Evolutionary conservation across 2,797 vertebrate genomes (phyloP), one percentile per base, ranked within the genome.

Genomic region (Champsocephalus esox): DNA sequence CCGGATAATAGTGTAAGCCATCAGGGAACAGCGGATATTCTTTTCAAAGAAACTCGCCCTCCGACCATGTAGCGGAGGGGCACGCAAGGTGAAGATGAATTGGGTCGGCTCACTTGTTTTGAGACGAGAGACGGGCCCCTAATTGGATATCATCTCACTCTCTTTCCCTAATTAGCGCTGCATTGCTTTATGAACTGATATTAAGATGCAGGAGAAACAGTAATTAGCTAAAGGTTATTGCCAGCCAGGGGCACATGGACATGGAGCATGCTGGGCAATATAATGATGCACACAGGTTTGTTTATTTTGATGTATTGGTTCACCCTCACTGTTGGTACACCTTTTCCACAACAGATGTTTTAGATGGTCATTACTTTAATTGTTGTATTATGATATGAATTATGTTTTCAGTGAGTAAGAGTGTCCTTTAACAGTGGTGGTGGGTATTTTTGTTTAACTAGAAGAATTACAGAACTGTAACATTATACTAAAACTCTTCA

Each of bases 221-320:
- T 92, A 92, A 94, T 94, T 91, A 92, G 83, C 82, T 77, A 88
- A 89, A 90, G 90, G 87, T 90, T 93, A 92, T 90, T 90, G 88
- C 49, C 88, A 88, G 88, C 87, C 77, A 71, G 88, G 83, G 89
- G 88, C 83, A 77, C 88, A 84, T 79, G 87, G 88, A 87, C 89
- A 87, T 7, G 71, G 76, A 79, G 72, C 89, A 85, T 83, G 84
- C 84, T 83, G 85, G 77, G 88, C 75, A 73, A 57, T 86, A 87
- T 84, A 87, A 87, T 83, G 79, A 84, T 68, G 71, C 76, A 66
- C 71, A 81, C 11, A 41, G 70, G 72, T 90, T 85, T 89, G 85
- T 92, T 92, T 90, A 78, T 87, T 86, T 91, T 84, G 76, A 51
- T 65, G 62, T 72, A 60, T 45, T 54, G 70, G 68, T 73, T 73